Evolutionary conservation across 1,140 invertebrate species (phyloP).

Genomic region (Temnothorax longispinosus): DNA sequence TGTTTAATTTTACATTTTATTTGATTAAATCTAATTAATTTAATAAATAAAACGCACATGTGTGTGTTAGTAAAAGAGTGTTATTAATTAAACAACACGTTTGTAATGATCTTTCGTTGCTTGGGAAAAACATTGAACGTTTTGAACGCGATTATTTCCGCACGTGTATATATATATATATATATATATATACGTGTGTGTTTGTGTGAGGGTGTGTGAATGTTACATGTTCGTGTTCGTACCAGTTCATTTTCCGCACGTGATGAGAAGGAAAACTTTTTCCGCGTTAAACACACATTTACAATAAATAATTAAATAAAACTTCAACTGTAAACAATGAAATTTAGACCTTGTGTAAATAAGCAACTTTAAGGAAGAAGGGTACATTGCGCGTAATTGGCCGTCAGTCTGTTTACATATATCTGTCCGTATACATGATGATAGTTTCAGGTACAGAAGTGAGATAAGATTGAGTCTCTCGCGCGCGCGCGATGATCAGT

Average conservation of each 20-base stretch:
- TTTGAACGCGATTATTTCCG: too few relatives aligned
- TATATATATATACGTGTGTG: too few relatives aligned
- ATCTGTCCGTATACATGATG: background rate
- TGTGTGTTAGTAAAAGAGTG: background rate
- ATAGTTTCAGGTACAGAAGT: slow-evolving; percentile 69
- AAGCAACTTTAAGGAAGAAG: background rate
- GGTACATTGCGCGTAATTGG: slow-evolving; percentile 9
- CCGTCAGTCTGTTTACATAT: background rate
- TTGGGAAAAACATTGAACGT: background rate
- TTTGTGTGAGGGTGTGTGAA: too few relatives aligned
- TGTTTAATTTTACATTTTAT: background rate
- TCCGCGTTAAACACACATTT: background rate
- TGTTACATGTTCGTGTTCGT: background rate
- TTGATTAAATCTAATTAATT: background rate
- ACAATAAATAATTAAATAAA: slow-evolving; percentile 28
- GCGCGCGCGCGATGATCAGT: slow-evolving; percentile 34
- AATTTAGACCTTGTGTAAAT: background rate
- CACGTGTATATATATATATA: too few relatives aligned
- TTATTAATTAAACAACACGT: background rate
- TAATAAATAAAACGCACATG: background rate
- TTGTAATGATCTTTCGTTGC: background rate
- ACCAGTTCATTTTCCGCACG: too few relatives aligned
- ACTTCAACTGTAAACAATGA: background rate
- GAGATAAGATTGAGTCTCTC: slow-evolving; percentile 17
- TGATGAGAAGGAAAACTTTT: background rate